These are phyloP conservation scores for Ochropacha duplaris DNA, from an alignment of 2,888 invertebrate genomes.

Conservation along the genomic window DNA sequence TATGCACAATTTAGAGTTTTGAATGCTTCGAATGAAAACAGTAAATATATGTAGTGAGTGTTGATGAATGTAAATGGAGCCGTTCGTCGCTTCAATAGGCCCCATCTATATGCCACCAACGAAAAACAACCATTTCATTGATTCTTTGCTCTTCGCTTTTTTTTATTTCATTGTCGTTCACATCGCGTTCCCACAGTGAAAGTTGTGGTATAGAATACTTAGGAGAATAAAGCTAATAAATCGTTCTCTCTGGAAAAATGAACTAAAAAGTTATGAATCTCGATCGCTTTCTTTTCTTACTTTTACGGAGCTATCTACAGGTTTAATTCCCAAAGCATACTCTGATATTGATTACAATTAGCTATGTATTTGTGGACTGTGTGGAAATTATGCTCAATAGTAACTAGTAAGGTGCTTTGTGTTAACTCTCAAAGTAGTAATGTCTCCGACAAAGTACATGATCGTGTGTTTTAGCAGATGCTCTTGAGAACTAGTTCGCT, in stretches of 20 bases:
- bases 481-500: no score
- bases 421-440: no score
- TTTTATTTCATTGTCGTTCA: neutral
- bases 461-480: no score
- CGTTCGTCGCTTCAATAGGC: neutral
- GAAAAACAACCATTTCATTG: constrained; percentile 4
- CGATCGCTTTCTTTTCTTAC: neutral
- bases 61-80: neutral
- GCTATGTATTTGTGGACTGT: no score
- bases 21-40: neutral
- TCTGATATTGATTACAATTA: no score
- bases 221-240: neutral
- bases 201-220: neutral
- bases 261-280: neutral
- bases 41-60: neutral
- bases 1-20: neutral
- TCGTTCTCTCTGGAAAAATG: neutral
- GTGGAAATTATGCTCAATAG: no score
- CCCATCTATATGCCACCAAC: neutral
- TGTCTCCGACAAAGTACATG: no score
- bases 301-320: neutral
- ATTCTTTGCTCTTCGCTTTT: neutral
- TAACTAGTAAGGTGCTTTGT: no score
- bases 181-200: neutral
- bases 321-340: neutral